A percentile compares a stretch with the other conserved stretches of the same genome.
phyloP scores from a whole-genome alignment of 1,140 invertebrate genomes.

The Notospermus geniculatus region DNA sequence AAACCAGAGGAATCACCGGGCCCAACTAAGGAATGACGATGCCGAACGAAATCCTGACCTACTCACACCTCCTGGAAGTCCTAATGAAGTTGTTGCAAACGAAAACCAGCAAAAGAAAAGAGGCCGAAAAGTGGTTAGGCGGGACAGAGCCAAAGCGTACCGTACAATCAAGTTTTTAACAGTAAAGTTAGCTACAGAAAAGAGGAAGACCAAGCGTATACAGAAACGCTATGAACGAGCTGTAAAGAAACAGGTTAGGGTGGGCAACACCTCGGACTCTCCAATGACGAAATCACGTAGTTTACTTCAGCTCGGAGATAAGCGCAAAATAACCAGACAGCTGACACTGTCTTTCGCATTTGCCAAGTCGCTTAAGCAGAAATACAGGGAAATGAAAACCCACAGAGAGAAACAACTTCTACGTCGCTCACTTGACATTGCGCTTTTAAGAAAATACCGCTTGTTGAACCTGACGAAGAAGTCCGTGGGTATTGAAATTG shows the following conservation, averaged over 20 bases:
- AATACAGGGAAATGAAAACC: not conserved
- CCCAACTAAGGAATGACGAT: not conserved
- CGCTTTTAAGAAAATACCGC: not conserved
- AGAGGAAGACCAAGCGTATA: not conserved
- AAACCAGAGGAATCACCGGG: not conserved
- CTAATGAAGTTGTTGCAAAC: not conserved
- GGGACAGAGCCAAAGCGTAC: not conserved
- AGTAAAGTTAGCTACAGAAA: not conserved
- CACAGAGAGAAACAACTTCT: not conserved
- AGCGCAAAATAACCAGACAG: not conserved
- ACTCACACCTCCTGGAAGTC: not conserved
- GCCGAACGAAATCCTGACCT: too few species aligned
- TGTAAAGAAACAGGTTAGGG: not conserved
- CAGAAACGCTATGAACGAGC: not conserved
- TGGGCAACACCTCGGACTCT: not conserved
- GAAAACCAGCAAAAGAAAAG: not conserved
- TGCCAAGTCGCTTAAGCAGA: not conserved
- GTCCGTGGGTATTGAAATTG: not conserved
- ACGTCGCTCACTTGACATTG: not conserved
- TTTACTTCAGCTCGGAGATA: not conserved
- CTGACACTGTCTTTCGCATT: not conserved
- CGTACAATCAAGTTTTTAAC: not conserved
- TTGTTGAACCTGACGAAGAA: not conserved
- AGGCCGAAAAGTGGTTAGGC: not conserved
- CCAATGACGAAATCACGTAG: not conserved